Evolutionary conservation across 1,140 invertebrate genomes (phyloP), one percentile per base, ranked within the genome.

Genomic region (Apis mellifera): DNA sequence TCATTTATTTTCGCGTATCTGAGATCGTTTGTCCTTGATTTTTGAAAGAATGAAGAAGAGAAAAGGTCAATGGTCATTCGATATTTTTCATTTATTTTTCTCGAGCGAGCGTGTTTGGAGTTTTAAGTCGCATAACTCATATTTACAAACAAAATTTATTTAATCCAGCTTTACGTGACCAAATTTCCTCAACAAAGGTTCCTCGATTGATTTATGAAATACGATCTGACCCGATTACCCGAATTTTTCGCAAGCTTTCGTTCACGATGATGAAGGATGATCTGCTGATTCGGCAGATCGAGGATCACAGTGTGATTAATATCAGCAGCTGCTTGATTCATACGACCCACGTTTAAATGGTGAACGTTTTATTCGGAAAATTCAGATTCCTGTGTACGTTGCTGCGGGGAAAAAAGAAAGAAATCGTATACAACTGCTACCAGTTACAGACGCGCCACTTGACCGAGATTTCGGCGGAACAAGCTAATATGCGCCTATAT

Each of bases 381-480:
- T 65, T 32, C 26, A 65, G 9, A 1, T 19, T 65, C 17, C 60
- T 62, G 5, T 23, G 12, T 1, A 59, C n/a, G 26, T 32, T 32
- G 26, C 26, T 2, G 12, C 57, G n/a, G 9, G 15, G 26, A 32
- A 32, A 64, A 64, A 32, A 4, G 15, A 17, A 32, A 32, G 32
- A 64, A 32, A 4, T 21, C 65, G 23, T 7, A 11, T 12, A 50
- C 3, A 3, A 12, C 15, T 3, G 15, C 23, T n/a, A 60, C 21
- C 57, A 15, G 66, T 17, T 72, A 32, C 9, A 21, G 15, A 60
- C 42, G 50, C 65, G 21, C 69, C 54, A 26, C 78, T 73, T 52
- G 68, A 64, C 59, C 69, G 72, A 59, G 17, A 81, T 81, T 68
- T 50, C 11, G 11, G 9, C 11, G 48, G 15, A 64, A 55, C 60